Evolutionary conservation across 2,113 vertebrate genomes (phyloP).

Genomic region (Porphyrio hochstetteri): DNA sequence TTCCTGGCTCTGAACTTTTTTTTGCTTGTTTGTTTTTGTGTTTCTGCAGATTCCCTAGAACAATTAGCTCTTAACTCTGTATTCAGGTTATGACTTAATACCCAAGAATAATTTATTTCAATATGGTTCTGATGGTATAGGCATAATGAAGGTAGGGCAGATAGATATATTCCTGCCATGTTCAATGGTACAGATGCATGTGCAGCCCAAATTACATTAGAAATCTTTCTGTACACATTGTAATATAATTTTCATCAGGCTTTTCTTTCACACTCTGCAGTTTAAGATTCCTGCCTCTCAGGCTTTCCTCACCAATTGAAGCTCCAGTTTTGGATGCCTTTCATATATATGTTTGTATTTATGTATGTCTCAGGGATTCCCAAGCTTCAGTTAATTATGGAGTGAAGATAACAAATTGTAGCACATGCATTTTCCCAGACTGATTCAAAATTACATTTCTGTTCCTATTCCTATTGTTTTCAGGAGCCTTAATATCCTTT

Average conservation of each 20-base stretch:
- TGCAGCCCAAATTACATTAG: not conserved
- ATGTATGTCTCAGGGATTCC: not conserved
- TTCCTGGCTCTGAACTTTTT: not conserved
- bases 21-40: not conserved
- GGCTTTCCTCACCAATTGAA: not conserved
- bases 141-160: not conserved
- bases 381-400: not conserved
- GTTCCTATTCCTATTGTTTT: not conserved
- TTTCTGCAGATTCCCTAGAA: not conserved
- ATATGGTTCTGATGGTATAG: not conserved
- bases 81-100: not conserved
- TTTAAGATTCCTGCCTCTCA: not conserved
- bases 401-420: not conserved
- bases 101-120: not conserved
- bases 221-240: not conserved
- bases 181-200: not conserved
- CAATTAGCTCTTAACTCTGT: not conserved
- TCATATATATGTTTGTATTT: not conserved
- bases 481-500: not conserved
- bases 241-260: not conserved
- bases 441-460: not conserved
- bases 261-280: not conserved
- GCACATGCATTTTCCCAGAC: not conserved
- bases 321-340: not conserved
- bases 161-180: not conserved